phyloP scores from a whole-genome alignment of 2,888 invertebrate species.

The Seira ritae region DNA sequence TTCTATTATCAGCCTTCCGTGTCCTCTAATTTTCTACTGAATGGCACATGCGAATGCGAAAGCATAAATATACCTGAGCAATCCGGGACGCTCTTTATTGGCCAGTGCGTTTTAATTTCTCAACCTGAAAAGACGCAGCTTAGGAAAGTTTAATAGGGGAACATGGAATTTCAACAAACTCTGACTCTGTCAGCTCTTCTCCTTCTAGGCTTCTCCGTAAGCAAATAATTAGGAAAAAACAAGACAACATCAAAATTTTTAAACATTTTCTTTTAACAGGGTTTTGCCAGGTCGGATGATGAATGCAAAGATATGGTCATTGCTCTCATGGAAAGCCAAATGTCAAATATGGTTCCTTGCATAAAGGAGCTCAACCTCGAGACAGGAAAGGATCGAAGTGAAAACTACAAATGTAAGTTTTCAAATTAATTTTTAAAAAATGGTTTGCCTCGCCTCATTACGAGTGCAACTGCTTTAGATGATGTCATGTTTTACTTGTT shows the following conservation, averaged over 20 bases:
- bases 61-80: conserved; percentile 29
- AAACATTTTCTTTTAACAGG: conserved; percentile 20
- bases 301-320: conserved; percentile 58
- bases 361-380: conserved; percentile 39
- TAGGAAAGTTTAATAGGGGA: conserved; percentile 13
- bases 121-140: background rate
- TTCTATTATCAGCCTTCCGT: no score
- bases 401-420: conserved; percentile 48
- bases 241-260: background rate
- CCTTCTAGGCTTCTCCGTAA: conserved; percentile 37
- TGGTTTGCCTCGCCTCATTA: background rate
- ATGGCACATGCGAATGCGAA: conserved; percentile 7
- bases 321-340: conserved; percentile 41
- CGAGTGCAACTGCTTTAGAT: background rate
- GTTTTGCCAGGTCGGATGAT: conserved; percentile 30
- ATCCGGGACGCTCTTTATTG: conserved; percentile 7
- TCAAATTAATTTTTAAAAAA: background rate
- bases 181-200: conserved; percentile 18
- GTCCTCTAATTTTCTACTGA: background rate
- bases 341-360: conserved; percentile 51
- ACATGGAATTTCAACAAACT: conserved; percentile 34
- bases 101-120: background rate
- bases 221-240: conserved; percentile 16
- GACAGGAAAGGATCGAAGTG: conserved; percentile 48
- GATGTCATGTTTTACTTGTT: background rate